A percentile compares a stretch with the other conserved stretches of the same genome.
These are phyloP conservation scores for Panagrolaimus sp. DNA, from an alignment of 1,140 invertebrate genomes.

Conservation along the genomic window DNA sequence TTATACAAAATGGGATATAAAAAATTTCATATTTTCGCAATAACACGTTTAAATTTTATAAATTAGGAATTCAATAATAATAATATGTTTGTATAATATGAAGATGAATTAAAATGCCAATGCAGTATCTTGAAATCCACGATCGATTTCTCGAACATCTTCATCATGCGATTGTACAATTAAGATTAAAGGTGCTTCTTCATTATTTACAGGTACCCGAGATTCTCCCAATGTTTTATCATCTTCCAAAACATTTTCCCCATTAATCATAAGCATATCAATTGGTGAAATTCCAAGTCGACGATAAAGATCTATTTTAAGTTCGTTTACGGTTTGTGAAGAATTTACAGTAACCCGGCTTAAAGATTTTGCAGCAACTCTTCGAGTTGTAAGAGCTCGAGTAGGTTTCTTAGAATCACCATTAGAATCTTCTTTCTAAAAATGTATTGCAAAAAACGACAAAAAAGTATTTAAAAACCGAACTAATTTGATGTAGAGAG, in stretches of 20 bases:
- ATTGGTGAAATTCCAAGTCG: conserved; percentile 1
- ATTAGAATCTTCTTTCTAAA: conserved; percentile 9
- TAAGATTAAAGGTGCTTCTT: background rate
- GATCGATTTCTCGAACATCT: conserved; percentile 7
- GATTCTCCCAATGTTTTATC: background rate
- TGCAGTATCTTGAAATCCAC: conserved; percentile 12
- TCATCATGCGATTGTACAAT: background rate
- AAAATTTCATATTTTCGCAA: too few species aligned
- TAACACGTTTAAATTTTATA: too few species aligned
- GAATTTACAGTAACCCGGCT: background rate
- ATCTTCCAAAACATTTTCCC: background rate
- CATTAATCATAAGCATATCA: background rate
- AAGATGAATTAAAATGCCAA: conserved; percentile 15
- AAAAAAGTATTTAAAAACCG: background rate
- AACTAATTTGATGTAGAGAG: background rate
- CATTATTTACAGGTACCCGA: conserved; percentile 1
- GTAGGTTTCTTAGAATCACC: background rate
- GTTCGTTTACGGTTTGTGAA: background rate
- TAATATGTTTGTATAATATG: too few species aligned
- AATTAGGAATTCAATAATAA: too few species aligned
- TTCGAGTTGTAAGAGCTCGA: background rate
- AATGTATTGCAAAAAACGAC: background rate
- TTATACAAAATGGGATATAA: too few species aligned
- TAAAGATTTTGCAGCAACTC: background rate
- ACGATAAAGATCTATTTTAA: conserved; percentile 2